Conservation (phyloP, 2,113 vertebrate genomes). For the Nicator chloris region DNA sequence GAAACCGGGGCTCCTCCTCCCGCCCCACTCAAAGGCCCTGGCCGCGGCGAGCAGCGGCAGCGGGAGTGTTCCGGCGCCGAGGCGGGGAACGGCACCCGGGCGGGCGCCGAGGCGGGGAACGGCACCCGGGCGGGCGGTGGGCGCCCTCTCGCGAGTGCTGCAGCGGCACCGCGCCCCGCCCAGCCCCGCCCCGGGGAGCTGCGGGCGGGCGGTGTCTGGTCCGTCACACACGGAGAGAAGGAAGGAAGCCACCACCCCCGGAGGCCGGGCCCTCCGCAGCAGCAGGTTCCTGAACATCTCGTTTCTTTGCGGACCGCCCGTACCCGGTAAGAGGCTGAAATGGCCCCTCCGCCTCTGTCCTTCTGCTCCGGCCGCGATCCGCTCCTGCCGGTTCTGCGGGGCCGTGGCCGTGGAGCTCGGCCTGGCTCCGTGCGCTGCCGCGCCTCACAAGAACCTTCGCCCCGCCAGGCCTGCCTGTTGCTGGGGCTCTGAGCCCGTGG, state of each 20-base stretch:
- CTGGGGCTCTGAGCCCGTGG: not conserved
- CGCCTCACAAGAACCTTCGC: fast-evolving
- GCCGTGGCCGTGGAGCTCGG: fast-evolving
- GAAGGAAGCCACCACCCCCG: not conserved
- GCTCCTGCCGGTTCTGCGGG: too few species aligned
- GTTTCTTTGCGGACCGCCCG: not conserved
- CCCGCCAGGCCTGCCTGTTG: not conserved
- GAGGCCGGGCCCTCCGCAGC: not conserved
- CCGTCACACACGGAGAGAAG: fast-evolving
- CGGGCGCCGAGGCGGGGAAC: not conserved
- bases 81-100: not conserved
- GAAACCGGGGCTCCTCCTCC: not conserved
- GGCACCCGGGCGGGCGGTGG: fast-evolving
- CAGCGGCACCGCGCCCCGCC: not conserved
- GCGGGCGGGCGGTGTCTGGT: not conserved
- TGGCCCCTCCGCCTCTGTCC: not conserved
- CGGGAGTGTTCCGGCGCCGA: too few species aligned
- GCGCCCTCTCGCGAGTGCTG: fast-evolving
- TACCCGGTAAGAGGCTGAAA: not conserved
- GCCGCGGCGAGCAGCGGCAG: fast-evolving
- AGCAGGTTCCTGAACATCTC: fast-evolving
- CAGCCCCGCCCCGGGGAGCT: not conserved
- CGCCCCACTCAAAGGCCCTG: too few species aligned
- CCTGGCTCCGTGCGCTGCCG: not conserved
- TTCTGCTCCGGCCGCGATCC: not conserved